Evolutionary conservation across 2,113 vertebrate species (phyloP), one percentile per base, ranked within the genome.

Genomic region (Lynx canadensis): DNA sequence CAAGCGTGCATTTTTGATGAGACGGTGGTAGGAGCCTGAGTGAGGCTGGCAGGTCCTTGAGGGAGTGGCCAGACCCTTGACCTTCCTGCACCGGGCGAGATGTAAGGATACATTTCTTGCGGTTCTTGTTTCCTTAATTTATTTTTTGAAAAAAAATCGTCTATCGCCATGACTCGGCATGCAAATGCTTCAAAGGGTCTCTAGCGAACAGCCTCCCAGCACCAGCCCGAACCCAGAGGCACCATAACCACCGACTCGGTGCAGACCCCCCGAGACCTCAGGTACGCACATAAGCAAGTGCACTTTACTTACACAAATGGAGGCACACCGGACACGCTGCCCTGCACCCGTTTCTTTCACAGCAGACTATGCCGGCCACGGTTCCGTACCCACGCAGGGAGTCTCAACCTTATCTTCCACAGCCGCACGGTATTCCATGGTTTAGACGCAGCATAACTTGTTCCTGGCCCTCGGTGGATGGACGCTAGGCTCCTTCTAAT

Each of bases 321-420:
- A 3, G 36, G 88, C 21, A 19, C 4, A 84, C 9, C 9, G 5
- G 65, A 45, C 23, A 2, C 4, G 13, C 0, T 0, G 0, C 12
- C 55, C 31, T 25, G 25, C 11, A 29, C 45, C n/a, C 27, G 6
- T 33, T 8, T 14, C 48, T 25, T 25, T 21, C 21, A 31, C 60
- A 23, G 65, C 14, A 1, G 5, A 21, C 25, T 25, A 2, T 21
- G 19, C 21, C 7, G 78, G n/a, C 0, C 3, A 31, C 0, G 2
- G 48, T 29, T 36, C 78, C 4, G 0, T 18, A 7, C 13, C 52
- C 23, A 6, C 1, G 18, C 4, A 0, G 3, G 21, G 36, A 16
- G 29, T 21, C 5, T 25, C 4, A 1, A 9, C 7, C 50, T 65
- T 45, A 41, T n/a, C 68, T 63, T 41, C n/a, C 4, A 57, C 0